phyloP scores from a whole-genome alignment of 1,140 invertebrate genomes.

The Calephelis virginiensis region DNA sequence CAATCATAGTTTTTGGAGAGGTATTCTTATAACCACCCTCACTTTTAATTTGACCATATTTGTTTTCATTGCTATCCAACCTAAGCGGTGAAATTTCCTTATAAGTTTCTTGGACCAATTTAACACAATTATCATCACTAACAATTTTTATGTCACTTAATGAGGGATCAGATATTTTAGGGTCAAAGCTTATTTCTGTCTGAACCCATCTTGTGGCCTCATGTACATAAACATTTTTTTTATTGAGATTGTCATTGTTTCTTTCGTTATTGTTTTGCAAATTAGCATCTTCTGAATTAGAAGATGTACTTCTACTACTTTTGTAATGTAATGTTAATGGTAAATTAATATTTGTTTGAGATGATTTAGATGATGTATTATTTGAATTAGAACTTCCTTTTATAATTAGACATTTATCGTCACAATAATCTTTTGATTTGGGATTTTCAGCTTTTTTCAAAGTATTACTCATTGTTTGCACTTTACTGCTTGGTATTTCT shows the following conservation, averaged over 20 bases:
- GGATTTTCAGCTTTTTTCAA: conserved; percentile 17
- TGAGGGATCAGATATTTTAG: conserved; percentile 58
- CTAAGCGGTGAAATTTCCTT: conserved; percentile 36
- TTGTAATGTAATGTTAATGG: conserved; percentile 32
- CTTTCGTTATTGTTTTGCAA: conserved; percentile 20
- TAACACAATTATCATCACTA: conserved; percentile 43
- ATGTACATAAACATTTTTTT: conserved; percentile 28
- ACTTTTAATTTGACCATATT: neutral
- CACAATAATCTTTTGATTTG: conserved; percentile 30
- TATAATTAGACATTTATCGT: conserved; percentile 31
- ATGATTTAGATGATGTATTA: conserved; percentile 46
- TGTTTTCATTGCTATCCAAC: conserved; percentile 30
- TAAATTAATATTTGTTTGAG: conserved; percentile 53
- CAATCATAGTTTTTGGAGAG: neutral
- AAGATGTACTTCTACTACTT: conserved; percentile 32
- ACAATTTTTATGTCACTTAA: conserved; percentile 59
- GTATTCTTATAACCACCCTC: too few species aligned
- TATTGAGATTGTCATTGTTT: conserved; percentile 21
- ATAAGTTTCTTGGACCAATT: conserved; percentile 44
- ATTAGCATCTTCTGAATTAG: conserved; percentile 23
- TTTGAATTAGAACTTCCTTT: conserved; percentile 30
- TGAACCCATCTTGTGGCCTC: conserved; percentile 55
- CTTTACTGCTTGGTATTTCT: neutral
- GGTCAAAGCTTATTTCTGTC: conserved; percentile 67
- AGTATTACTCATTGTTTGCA: neutral